Evolutionary conservation across 2,888 invertebrate species (phyloP).

Genomic region (Caenorhabditis zanzibari): DNA sequence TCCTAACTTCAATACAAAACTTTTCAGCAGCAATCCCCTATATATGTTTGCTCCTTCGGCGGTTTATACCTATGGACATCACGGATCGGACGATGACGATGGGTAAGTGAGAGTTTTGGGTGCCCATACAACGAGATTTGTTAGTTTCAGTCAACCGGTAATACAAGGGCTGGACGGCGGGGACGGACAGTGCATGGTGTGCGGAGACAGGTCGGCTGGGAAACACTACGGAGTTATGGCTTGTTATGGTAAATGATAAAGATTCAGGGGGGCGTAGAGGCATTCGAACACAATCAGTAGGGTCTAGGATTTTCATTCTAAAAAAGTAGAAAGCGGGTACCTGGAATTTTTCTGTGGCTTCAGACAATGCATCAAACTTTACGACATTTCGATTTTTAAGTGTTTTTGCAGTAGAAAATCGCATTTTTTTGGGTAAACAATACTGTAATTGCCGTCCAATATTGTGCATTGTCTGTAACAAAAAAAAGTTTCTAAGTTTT

Average conservation of each 20-base stretch:
- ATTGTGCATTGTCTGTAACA: too few relatives aligned
- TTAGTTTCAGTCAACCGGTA: slow-evolving; percentile 43
- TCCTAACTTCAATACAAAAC: too few relatives aligned
- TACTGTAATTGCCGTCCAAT: too few relatives aligned
- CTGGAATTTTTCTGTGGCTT: too few relatives aligned
- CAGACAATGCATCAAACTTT: too few relatives aligned
- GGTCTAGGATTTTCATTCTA: too few relatives aligned
- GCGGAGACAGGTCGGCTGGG: slow-evolving; percentile 81
- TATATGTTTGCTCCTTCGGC: slow-evolving; percentile 66
- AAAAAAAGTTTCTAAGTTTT: too few relatives aligned
- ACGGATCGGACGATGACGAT: slow-evolving; percentile 59
- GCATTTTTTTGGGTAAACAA: too few relatives aligned
- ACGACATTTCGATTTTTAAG: too few relatives aligned
- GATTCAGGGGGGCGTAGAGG: background rate
- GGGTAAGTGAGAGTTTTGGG: slow-evolving; percentile 4
- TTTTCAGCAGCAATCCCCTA: slow-evolving; percentile 28
- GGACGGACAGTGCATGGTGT: slow-evolving; percentile 77
- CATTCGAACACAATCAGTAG: too few relatives aligned
- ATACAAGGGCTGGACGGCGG: slow-evolving; percentile 33
- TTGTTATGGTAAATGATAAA: slow-evolving; percentile 76
- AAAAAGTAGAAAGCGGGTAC: too few relatives aligned
- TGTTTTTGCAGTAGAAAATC: background rate
- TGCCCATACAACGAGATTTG: too few relatives aligned
- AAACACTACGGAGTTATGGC: slow-evolving; percentile 82
- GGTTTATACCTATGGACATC: slow-evolving; percentile 65